These are phyloP conservation scores for Xylocampa areola DNA, from an alignment of 2,888 invertebrate species.

Conservation along the genomic window DNA sequence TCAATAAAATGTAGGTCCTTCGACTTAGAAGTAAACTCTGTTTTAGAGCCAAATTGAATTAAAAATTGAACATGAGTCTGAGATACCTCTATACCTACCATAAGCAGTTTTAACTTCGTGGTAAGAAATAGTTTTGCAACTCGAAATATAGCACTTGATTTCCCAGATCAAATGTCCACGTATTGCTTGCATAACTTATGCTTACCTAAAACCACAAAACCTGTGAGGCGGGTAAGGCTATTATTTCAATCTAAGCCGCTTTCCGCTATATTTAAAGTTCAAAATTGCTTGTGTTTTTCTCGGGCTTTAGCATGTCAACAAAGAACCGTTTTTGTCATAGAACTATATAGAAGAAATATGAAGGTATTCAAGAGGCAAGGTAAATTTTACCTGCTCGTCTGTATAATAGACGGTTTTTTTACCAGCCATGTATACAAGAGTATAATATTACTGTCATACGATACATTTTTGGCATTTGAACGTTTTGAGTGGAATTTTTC, in stretches of 20 bases:
- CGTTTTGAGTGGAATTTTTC: constrained; percentile 30
- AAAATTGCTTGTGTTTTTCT: constrained; percentile 23
- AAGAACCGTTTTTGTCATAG: constrained; percentile 68
- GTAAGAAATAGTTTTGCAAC: constrained; percentile 34
- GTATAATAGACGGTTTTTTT: constrained; percentile 76
- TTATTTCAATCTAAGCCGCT: constrained; percentile 8
- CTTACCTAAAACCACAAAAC: constrained; percentile 48
- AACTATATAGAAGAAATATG: constrained; percentile 66
- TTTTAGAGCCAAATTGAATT: background rate
- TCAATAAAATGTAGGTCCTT: constrained; percentile 22
- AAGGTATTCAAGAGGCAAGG: constrained; percentile 70
- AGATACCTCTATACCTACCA: background rate
- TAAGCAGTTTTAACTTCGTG: background rate
- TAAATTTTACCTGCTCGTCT: constrained; percentile 80
- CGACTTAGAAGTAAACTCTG: constrained; percentile 3
- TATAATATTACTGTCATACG: constrained; percentile 72
- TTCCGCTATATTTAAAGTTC: constrained; percentile 16
- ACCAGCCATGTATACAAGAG: constrained; percentile 55
- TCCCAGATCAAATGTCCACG: constrained; percentile 36
- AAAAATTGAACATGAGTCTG: constrained; percentile 10
- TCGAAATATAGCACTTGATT: constrained; percentile 25
- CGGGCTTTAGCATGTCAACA: constrained; percentile 56
- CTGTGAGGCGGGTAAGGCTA: constrained; percentile 9
- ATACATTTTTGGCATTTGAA: constrained; percentile 65
- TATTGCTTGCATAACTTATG: constrained; percentile 45